Percentiles rank a stretch among this genome's conserved stretches.
phyloP scores from a whole-genome alignment of 2,888 invertebrate species.

The Parnassius mnemosyne region DNA sequence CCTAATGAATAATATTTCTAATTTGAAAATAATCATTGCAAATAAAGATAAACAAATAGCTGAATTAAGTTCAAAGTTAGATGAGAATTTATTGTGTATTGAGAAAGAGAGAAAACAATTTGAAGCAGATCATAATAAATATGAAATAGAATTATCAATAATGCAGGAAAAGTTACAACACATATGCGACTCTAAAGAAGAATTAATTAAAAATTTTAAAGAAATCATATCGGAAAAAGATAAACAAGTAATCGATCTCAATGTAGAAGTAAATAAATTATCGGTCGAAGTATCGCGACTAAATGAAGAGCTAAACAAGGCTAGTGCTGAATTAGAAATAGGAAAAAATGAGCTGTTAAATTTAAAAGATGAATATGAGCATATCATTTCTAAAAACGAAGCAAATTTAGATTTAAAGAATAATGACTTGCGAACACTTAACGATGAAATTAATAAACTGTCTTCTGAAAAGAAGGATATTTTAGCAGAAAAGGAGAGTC shows the following conservation, averaged over 20 bases:
- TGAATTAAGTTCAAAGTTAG: conserved; percentile 37
- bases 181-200: conserved; percentile 53
- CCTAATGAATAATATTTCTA: conserved; percentile 37
- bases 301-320: conserved; percentile 58
- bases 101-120: conserved; percentile 60
- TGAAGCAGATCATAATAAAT: conserved; percentile 65
- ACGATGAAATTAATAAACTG: conserved; percentile 47
- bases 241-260: conserved; percentile 53
- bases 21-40: conserved; percentile 39
- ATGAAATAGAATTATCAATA: conserved; percentile 53
- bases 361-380: conserved; percentile 55
- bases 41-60: conserved; percentile 41
- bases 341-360: conserved; percentile 55
- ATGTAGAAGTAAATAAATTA: conserved; percentile 61
- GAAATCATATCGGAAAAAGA: conserved; percentile 56
- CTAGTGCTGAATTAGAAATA: conserved; percentile 62
- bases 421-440: conserved; percentile 51
- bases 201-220: conserved; percentile 54
- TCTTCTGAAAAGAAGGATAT: conserved; percentile 38
- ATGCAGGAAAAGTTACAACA: conserved; percentile 67
- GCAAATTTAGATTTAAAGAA: conserved; percentile 52
- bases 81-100: conserved; percentile 37
- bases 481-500: conserved; percentile 41
- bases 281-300: conserved; percentile 48
- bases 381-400: conserved; percentile 46